A percentile compares a stretch with the other conserved stretches of the same genome.
These are phyloP conservation scores for Eumaeus atala DNA, from an alignment of 1,140 invertebrate species.

Conservation along the genomic window DNA sequence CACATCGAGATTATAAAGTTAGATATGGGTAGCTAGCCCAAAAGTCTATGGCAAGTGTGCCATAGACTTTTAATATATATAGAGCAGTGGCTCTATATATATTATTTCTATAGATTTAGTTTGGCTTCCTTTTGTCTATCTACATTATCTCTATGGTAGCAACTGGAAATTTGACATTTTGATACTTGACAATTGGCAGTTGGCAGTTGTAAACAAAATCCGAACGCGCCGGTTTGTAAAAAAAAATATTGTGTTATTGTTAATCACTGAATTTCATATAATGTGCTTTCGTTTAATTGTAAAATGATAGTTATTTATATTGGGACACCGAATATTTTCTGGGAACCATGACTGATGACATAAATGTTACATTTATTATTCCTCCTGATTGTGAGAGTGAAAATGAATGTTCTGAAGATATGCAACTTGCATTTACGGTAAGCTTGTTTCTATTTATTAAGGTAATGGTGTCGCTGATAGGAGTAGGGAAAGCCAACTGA, in stretches of 20 bases:
- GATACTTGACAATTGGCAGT: background rate
- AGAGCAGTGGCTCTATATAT: too few species aligned
- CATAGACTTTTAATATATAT: too few species aligned
- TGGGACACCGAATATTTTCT: background rate
- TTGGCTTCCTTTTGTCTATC: too few species aligned
- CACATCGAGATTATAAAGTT: too few species aligned
- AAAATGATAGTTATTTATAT: background rate
- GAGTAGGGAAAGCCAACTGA: too few species aligned
- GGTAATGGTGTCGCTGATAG: too few species aligned
- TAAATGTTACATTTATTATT: conserved; percentile 66
- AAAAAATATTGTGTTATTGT: background rate
- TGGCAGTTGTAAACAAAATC: conserved; percentile 32
- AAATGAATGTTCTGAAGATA: conserved; percentile 63
- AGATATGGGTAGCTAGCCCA: too few species aligned
- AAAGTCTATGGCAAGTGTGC: too few species aligned
- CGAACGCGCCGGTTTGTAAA: conserved; percentile 21
- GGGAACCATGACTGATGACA: conserved; percentile 46
- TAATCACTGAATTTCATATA: background rate
- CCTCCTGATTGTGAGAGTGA: conserved; percentile 45
- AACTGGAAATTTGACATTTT: background rate
- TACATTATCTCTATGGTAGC: too few species aligned
- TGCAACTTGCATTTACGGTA: conserved; percentile 64
- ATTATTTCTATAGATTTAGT: too few species aligned
- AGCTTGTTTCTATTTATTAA: conserved; percentile 17
- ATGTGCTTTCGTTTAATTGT: background rate